Evolutionary conservation across 2,888 invertebrate species (phyloP).

Genomic region (Rhogogaster chlorosoma): DNA sequence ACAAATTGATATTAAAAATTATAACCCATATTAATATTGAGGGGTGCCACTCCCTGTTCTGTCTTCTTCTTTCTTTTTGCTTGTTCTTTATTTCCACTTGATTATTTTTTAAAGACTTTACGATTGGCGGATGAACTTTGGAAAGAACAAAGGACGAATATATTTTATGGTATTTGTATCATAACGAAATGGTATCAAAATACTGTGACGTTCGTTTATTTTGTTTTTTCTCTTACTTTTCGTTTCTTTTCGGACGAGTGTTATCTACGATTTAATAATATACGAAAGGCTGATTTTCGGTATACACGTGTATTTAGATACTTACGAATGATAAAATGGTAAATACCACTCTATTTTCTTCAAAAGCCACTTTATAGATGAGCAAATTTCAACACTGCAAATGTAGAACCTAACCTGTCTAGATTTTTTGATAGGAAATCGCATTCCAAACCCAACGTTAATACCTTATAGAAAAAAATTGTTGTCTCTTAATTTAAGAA

Average conservation of each 20-base stretch:
- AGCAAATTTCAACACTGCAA: slow-evolving; percentile 69
- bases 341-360: slow-evolving; percentile 68
- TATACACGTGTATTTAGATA: slow-evolving; percentile 48
- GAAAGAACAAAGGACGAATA: background rate
- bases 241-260: background rate
- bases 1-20: background rate
- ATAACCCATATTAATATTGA: background rate
- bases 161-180: background rate
- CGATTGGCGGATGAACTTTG: background rate
- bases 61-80: background rate
- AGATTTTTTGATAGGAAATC: slow-evolving; percentile 67
- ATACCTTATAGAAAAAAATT: background rate
- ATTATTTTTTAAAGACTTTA: background rate
- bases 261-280: slow-evolving; percentile 5
- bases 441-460: slow-evolving; percentile 66
- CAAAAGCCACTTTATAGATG: slow-evolving; percentile 68
- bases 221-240: background rate
- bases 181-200: background rate
- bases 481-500: background rate
- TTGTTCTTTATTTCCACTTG: background rate
- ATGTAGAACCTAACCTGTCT: slow-evolving; percentile 66
- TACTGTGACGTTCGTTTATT: background rate
- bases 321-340: slow-evolving; percentile 68
- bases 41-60: slow-evolving; percentile 30
- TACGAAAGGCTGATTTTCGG: background rate